Percentiles rank a stretch among this genome's conserved stretches.
phyloP scores from a whole-genome alignment of 2,888 invertebrate species.

The Cryptops parisi region DNA sequence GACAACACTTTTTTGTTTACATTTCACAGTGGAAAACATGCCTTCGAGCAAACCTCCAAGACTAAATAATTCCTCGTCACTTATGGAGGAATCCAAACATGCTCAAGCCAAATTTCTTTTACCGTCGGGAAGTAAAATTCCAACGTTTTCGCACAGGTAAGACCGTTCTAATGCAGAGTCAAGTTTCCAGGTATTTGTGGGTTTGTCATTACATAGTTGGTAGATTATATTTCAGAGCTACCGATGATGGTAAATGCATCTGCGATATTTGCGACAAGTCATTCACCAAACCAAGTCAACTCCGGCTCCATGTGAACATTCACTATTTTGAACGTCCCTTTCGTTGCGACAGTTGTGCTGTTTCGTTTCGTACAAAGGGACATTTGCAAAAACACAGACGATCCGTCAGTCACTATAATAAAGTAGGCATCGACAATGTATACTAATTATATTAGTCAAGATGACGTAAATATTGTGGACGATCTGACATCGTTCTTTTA shows the following conservation, averaged over 20 bases:
- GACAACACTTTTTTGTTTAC: neutral
- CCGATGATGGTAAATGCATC: slow-evolving; percentile 38
- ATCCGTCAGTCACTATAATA: slow-evolving; percentile 80
- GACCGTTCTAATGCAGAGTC: too few relatives aligned
- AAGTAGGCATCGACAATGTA: too few relatives aligned
- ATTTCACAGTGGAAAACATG: too few relatives aligned
- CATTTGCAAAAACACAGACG: slow-evolving; percentile 87
- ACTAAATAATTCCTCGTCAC: neutral
- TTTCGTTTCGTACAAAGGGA: slow-evolving; percentile 78
- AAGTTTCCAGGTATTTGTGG: neutral
- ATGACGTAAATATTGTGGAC: too few relatives aligned
- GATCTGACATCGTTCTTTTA: too few relatives aligned
- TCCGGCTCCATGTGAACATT: slow-evolving; percentile 83
- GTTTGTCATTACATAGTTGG: neutral
- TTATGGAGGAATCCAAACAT: neutral
- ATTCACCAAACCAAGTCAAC: slow-evolving; percentile 79
- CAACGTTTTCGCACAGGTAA: neutral
- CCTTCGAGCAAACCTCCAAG: neutral
- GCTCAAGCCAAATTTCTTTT: slow-evolving; percentile 1
- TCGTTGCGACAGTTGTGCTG: slow-evolving; percentile 78
- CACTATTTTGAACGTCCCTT: slow-evolving; percentile 89
- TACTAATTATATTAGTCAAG: too few relatives aligned
- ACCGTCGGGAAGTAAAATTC: neutral
- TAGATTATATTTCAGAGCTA: slow-evolving; percentile 12
- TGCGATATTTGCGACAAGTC: slow-evolving; percentile 80